Evolutionary conservation across 2,113 vertebrate species (phyloP).

Genomic region (Rousettus leschenaultii): DNA sequence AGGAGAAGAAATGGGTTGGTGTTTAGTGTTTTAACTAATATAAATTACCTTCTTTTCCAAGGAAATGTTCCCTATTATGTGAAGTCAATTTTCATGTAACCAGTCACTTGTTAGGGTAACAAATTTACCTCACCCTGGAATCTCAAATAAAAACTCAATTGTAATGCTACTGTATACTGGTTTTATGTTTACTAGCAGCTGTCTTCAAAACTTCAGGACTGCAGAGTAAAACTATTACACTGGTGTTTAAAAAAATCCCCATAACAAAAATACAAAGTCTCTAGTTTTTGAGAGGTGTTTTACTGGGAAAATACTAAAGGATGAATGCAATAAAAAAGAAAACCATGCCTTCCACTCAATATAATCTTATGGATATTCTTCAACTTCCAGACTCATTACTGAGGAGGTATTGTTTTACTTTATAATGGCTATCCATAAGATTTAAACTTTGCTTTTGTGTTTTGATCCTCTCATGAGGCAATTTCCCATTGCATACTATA

Average conservation of each 20-base stretch:
- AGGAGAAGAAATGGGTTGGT: constrained; percentile 6
- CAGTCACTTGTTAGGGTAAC: constrained; percentile 52
- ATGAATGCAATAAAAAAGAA: constrained; percentile 73
- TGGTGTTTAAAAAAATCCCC: background rate
- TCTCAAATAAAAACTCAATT: constrained; percentile 63
- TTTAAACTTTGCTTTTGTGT: background rate
- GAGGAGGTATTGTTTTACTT: background rate
- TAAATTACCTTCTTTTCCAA: constrained; percentile 38
- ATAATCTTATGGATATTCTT: background rate
- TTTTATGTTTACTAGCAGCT: constrained; percentile 69
- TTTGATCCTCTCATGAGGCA: background rate
- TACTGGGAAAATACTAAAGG: constrained; percentile 61
- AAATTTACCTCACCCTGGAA: constrained; percentile 63
- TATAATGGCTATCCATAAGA: background rate
- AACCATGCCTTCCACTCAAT: constrained; percentile 55
- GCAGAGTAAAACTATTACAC: constrained; percentile 51
- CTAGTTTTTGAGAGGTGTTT: constrained; percentile 73
- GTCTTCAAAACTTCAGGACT: constrained; percentile 72
- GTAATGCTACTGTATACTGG: constrained; percentile 40
- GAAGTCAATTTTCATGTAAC: constrained; percentile 58
- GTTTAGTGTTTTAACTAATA: constrained; percentile 50
- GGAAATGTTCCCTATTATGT: constrained; percentile 36
- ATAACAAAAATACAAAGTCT: constrained; percentile 41
- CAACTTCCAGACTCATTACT: constrained; percentile 1
- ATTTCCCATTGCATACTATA: background rate